Percentiles rank a stretch among this genome's conserved stretches.
phyloP scores from a whole-genome alignment of 2,888 invertebrate species.

The Perithous albicinctus region DNA sequence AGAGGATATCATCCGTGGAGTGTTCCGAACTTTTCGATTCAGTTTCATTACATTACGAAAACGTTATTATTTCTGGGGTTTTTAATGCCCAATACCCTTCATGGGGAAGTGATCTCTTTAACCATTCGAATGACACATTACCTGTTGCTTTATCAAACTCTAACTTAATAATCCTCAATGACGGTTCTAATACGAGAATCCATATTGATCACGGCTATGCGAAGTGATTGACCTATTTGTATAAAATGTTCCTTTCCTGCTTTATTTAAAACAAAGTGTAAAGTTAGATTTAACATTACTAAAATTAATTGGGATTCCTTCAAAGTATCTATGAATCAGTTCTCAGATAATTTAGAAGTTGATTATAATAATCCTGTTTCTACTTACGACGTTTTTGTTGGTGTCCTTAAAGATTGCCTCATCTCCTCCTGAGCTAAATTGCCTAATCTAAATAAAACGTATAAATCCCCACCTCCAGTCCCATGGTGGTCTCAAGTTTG shows the following conservation, averaged over 20 bases:
- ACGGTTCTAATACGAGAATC: constrained; percentile 10
- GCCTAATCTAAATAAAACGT: background rate
- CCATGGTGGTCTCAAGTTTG: constrained; percentile 11
- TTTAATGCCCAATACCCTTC: background rate
- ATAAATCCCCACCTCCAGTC: constrained; percentile 2
- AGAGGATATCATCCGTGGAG: background rate
- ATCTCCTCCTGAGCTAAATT: background rate
- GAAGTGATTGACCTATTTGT: background rate
- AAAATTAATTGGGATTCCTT: background rate
- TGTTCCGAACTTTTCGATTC: background rate
- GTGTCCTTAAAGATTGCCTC: background rate
- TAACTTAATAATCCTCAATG: background rate
- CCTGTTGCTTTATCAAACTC: background rate
- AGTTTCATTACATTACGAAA: background rate
- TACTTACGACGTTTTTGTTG: background rate
- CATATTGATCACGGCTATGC: background rate
- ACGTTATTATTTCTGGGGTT: no score
- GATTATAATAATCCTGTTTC: background rate
- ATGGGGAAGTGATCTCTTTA: background rate
- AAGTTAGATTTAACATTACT: background rate
- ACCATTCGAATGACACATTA: background rate
- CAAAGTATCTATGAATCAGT: background rate
- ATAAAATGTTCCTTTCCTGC: background rate
- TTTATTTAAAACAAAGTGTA: background rate
- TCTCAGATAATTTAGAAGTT: background rate